phyloP scores from a whole-genome alignment of 1,140 invertebrate genomes.

The Hyphantria cunea region DNA sequence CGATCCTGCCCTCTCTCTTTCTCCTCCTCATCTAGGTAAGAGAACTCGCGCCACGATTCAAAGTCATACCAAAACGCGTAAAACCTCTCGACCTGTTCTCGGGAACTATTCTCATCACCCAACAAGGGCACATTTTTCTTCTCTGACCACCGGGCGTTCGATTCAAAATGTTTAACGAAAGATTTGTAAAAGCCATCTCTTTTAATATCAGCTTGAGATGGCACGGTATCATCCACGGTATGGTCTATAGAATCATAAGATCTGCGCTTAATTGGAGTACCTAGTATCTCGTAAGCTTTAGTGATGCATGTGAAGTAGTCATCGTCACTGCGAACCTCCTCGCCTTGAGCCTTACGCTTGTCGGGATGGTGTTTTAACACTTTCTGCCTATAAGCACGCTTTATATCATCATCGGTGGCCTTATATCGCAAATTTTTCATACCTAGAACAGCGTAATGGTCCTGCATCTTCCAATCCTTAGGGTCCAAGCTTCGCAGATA shows the following conservation, averaged over 20 bases:
- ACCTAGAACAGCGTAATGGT: slow-evolving; percentile 97
- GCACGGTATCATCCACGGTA: slow-evolving; percentile 94
- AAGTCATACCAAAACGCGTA: slow-evolving; percentile 98
- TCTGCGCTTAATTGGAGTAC: slow-evolving; percentile 90
- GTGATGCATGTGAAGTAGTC: slow-evolving; percentile 99
- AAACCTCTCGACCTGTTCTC: slow-evolving; percentile 91
- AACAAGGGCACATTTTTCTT: slow-evolving; percentile 93
- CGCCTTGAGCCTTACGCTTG: slow-evolving; percentile 94
- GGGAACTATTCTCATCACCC: slow-evolving; percentile 87
- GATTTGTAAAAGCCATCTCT: slow-evolving; percentile 90
- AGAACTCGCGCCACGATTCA: slow-evolving; percentile 99
- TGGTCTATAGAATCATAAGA: slow-evolving; percentile 99
- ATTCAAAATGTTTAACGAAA: slow-evolving; percentile 91
- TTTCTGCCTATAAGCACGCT: slow-evolving; percentile 94
- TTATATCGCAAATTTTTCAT: slow-evolving; percentile 89
- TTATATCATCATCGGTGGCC: slow-evolving; percentile 95
- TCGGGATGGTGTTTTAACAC: slow-evolving; percentile 99
- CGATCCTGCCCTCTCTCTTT: slow-evolving; percentile 98
- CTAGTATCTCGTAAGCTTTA: slow-evolving; percentile 91
- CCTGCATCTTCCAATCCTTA: slow-evolving; percentile 98
- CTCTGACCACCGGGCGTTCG: slow-evolving; percentile 96
- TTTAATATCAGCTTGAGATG: slow-evolving; percentile 88
- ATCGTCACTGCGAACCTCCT: slow-evolving; percentile 91
- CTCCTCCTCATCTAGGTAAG: slow-evolving; percentile 99
- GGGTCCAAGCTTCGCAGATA: slow-evolving; percentile 95